These are phyloP conservation scores for Paedocypris sp. DNA, from an alignment of 2,113 vertebrate genomes.

Conservation along the genomic window DNA sequence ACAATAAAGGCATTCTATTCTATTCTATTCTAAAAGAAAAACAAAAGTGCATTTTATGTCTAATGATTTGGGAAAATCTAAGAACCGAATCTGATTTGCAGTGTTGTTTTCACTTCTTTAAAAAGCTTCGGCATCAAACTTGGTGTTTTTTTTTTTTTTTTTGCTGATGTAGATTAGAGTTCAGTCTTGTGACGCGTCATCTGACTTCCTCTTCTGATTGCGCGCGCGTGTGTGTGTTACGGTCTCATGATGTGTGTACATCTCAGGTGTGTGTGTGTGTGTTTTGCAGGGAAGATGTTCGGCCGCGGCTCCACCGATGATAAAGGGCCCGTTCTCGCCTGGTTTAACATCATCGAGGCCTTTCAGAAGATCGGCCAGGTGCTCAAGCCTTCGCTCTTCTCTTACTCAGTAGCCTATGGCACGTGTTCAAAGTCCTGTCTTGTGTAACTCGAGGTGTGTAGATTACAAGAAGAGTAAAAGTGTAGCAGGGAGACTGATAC, in stretches of 20 bases:
- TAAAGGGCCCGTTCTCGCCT: conserved; percentile 90
- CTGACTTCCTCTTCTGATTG: too few relatives aligned
- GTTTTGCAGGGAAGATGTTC: conserved; percentile 75
- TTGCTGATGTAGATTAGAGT: neutral
- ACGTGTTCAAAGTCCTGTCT: neutral
- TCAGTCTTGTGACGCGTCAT: conserved; percentile 7
- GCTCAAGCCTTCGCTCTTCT: neutral
- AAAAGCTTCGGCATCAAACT: too few relatives aligned
- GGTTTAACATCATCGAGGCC: conserved; percentile 90
- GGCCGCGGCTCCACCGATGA: conserved; percentile 91
- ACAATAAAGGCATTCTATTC: too few relatives aligned
- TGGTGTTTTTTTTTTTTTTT: neutral
- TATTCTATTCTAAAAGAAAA: too few relatives aligned
- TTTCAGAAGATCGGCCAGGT: conserved; percentile 84
- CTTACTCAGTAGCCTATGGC: neutral
- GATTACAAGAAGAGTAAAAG: neutral
- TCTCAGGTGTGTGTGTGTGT: neutral
- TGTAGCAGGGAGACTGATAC: neutral
- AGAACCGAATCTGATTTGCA: too few relatives aligned
- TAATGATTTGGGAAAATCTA: too few relatives aligned
- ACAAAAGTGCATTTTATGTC: too few relatives aligned
- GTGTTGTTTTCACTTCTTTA: too few relatives aligned
- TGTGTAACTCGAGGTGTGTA: neutral
- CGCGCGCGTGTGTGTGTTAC: too few relatives aligned
- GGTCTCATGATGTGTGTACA: too few relatives aligned